Percentiles rank a stretch among this genome's conserved stretches.
phyloP scores from a whole-genome alignment of 2,797 vertebrate species.

The Tenualosa thibaudeaui region DNA sequence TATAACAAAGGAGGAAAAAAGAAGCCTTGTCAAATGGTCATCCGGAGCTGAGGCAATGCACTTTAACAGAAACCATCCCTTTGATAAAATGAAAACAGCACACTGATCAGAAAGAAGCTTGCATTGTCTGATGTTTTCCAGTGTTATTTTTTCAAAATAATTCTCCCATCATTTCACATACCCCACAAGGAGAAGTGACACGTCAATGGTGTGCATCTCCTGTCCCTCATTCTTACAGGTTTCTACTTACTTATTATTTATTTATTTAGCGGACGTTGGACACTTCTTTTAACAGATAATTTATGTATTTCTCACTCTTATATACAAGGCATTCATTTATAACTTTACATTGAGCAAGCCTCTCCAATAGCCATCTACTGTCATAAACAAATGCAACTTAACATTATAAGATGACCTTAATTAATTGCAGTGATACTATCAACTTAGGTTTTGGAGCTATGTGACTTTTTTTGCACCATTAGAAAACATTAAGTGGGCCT shows the following conservation, averaged over 20 bases:
- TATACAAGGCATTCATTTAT: too few species aligned
- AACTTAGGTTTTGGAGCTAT: too few species aligned
- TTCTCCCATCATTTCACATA: conserved; percentile 67
- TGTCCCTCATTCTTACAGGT: conserved; percentile 56
- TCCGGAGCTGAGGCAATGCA: conserved; percentile 69
- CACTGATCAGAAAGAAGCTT: conserved; percentile 62
- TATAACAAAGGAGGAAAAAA: conserved; percentile 66
- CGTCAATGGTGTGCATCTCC: background rate
- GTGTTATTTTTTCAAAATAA: conserved; percentile 22
- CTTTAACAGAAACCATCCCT: conserved; percentile 77
- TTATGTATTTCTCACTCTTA: too few species aligned
- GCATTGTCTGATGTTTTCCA: conserved; percentile 18
- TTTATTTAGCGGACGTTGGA: too few species aligned
- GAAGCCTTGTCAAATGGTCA: conserved; percentile 68
- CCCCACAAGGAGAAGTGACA: background rate
- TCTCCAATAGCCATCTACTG: too few species aligned
- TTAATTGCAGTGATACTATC: too few species aligned
- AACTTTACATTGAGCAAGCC: too few species aligned
- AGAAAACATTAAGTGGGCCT: too few species aligned
- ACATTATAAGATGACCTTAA: too few species aligned
- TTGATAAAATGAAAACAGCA: conserved; percentile 60
- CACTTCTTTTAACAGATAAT: too few species aligned
- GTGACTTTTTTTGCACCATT: too few species aligned
- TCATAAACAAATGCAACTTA: too few species aligned
- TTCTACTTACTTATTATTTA: conserved; percentile 36